These are phyloP conservation scores for Eristalis tenax DNA, from an alignment of 2,888 invertebrate genomes.

Conservation along the genomic window DNA sequence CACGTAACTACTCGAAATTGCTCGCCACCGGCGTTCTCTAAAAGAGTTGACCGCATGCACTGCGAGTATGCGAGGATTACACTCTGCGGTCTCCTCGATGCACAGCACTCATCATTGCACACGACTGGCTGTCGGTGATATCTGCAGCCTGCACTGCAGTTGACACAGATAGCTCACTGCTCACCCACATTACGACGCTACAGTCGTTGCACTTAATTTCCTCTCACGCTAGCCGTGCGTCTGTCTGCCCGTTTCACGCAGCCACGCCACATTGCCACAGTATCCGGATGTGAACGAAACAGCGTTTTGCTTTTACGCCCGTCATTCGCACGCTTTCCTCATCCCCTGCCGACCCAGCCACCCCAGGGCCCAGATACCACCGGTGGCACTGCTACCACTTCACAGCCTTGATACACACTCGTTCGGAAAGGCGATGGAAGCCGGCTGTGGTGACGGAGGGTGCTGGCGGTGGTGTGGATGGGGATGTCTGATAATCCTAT, in stretches of 20 bases:
- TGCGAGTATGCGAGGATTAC: neutral
- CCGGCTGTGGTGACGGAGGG: neutral
- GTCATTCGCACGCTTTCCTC: conserved; percentile 16
- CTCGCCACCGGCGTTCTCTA: neutral
- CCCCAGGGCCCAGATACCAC: neutral
- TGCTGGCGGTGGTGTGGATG: neutral
- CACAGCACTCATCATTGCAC: neutral
- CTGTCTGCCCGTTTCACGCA: neutral
- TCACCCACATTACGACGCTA: conserved; percentile 17
- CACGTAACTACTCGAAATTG: neutral
- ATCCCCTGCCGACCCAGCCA: neutral
- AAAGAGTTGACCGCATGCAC: neutral
- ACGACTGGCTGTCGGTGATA: neutral
- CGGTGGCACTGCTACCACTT: conserved; percentile 19
- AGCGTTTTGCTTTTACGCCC: conserved; percentile 27
- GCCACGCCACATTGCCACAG: conserved; percentile 12
- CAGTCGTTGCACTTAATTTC: conserved; percentile 10
- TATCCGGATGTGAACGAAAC: conserved; percentile 30
- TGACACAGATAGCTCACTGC: conserved; percentile 32
- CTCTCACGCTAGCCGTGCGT: neutral
- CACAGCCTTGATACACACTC: neutral
- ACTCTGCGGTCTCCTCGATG: neutral
- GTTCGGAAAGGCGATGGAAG: neutral
- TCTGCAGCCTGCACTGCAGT: neutral
- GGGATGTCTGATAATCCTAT: conserved; percentile 17